Percentiles rank a stretch among this genome's conserved stretches.
Conservation (phyloP, 2,888 invertebrate species). For the Penaeus monodon region DNA sequence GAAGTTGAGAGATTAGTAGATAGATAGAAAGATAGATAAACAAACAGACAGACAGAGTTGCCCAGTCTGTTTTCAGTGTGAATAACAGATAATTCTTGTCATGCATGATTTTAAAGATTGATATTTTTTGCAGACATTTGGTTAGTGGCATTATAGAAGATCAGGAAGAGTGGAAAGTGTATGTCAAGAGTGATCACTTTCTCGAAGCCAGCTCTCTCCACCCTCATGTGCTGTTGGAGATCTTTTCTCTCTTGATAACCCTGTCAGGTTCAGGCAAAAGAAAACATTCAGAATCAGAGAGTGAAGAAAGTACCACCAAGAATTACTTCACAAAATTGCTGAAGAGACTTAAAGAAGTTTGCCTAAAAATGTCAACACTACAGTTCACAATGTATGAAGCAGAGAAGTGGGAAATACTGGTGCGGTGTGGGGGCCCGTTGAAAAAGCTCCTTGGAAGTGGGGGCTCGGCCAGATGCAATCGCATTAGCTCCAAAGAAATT, state of each 20-base stretch:
- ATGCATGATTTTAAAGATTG: neutral
- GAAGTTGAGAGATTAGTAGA: neutral
- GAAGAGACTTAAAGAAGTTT: neutral
- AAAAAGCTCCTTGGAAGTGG: neutral
- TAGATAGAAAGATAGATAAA: too few relatives aligned
- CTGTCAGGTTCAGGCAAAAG: constrained; percentile 26
- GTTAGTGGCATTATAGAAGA: constrained; percentile 35
- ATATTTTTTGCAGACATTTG: constrained; percentile 21
- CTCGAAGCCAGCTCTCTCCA: constrained; percentile 38
- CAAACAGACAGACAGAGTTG: too few relatives aligned
- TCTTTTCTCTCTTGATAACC: constrained; percentile 13
- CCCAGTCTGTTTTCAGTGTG: too few relatives aligned
- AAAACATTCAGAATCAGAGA: constrained; percentile 39
- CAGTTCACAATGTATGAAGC: neutral
- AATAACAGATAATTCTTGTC: neutral
- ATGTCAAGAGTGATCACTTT: constrained; percentile 42
- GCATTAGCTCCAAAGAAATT: neutral
- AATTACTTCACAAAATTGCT: constrained; percentile 27
- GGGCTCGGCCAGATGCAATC: too few relatives aligned
- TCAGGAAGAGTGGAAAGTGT: constrained; percentile 22
- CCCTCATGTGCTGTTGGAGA: constrained; percentile 22
- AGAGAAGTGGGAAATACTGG: neutral
- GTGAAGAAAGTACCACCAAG: neutral
- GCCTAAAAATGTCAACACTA: neutral
- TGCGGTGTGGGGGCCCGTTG: neutral